Base-by-base conservation (phyloP, 2,888 invertebrate species). In the Abscondita cerata region DNA sequence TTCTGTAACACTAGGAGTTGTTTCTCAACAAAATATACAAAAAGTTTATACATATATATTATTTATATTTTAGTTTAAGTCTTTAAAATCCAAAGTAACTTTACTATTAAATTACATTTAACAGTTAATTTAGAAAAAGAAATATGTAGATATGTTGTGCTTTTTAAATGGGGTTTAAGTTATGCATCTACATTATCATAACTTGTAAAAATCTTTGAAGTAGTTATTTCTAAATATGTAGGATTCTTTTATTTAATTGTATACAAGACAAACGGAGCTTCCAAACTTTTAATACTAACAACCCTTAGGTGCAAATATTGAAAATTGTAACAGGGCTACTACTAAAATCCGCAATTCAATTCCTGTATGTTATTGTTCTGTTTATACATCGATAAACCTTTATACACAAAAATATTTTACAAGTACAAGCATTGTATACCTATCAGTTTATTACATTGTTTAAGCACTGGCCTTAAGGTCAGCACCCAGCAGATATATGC, bases 281-380 rank as follows among this genome's bases (percentile, higher is more conserved):
- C 25, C 47, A 47, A 46, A 52, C 40, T 38, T 59, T 58, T 44
- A 34, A 40, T 18, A 44, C 44, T 58, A 59, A 59, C 52, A 59
- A 59, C 38, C 52, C 59, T 59, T 59, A 59, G 9, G 52, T 52
- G 52, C 59, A 59, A 59, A 58, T 46, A 58, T 44, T 52, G 47
- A 52, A 58, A 59, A 59, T 31, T 59, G 52, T 59, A 59, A 51
- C 36, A 59, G 46, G 25, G 59, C 47, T 59, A 59, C 58, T 44
- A 13, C 33, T 31, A 52, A 44, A 59, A 25, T 31, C 20, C 31
- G 59, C 54, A 59, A 51, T 51, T 61, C 61, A 61, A 61, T 61
- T 61, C 61, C 61, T 55, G 51, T 51, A 61, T 18, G 34, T 61
- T 61, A 61, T 61, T 61, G 61, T 61, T 55, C 54, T 54, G 59